Conservation (phyloP, 2,113 vertebrate species). For the Ammodytes marinus region DNA sequence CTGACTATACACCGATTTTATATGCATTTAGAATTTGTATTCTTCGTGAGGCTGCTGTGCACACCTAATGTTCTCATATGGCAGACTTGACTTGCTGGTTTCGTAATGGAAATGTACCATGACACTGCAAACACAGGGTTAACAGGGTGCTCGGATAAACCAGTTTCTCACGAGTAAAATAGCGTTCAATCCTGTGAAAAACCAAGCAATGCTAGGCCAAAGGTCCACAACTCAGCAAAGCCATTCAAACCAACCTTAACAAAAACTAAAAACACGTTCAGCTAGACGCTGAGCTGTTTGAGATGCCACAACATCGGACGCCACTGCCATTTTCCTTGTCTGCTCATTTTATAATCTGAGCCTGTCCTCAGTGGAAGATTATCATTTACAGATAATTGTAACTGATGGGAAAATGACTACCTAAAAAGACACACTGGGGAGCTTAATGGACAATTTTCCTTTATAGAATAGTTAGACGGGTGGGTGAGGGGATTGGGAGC, state of each 20-base stretch:
- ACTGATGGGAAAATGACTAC: constrained; percentile 38
- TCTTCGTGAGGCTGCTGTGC: background rate
- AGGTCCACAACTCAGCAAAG: constrained; percentile 33
- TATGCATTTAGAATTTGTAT: background rate
- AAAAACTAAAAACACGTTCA: constrained; percentile 8
- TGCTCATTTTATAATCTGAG: constrained; percentile 25
- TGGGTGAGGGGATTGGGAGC: constrained; percentile 32
- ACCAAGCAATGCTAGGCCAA: constrained; percentile 54
- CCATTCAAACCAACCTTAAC: constrained; percentile 28
- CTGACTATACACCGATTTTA: background rate
- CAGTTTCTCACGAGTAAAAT: constrained; percentile 60
- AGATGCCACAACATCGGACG: constrained; percentile 11
- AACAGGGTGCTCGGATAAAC: constrained; percentile 36
- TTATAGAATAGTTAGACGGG: constrained; percentile 5
- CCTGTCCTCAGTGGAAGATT: constrained; percentile 16
- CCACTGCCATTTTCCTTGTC: constrained; percentile 9
- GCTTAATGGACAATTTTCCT: constrained; percentile 32
- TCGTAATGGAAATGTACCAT: constrained; percentile 71
- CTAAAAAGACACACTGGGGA: constrained; percentile 17
- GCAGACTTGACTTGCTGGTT: constrained; percentile 41
- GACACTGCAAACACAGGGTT: constrained; percentile 57
- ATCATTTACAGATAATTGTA: constrained; percentile 40
- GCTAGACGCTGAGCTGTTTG: background rate
- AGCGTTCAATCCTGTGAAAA: constrained; percentile 55
- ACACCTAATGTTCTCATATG: constrained; percentile 1